Percentiles rank a stretch among this genome's conserved stretches.
Conservation (phyloP, 35 echinoderm and acorn worm genomes). For the Eucidaris tribuloides region DNA sequence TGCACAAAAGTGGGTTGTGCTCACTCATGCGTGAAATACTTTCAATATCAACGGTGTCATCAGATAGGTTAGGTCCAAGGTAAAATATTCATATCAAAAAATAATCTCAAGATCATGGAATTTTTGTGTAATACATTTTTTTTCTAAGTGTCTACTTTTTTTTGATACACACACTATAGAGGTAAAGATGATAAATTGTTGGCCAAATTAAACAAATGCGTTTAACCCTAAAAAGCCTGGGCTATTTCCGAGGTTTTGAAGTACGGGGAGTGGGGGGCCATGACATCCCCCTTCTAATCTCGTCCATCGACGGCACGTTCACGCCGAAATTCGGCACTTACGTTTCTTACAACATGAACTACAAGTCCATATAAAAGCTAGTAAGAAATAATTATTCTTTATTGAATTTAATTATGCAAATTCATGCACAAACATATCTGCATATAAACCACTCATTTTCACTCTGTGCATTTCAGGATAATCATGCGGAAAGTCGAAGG, state of each 20-base stretch:
- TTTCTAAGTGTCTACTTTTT: too few species aligned
- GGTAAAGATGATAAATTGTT: background rate
- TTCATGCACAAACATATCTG: background rate
- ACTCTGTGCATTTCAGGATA: slow-evolving; percentile 12
- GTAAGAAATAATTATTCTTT: background rate
- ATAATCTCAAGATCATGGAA: too few species aligned
- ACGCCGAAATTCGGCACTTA: slow-evolving; percentile 5
- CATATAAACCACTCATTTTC: background rate
- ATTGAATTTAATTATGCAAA: slow-evolving; percentile 9
- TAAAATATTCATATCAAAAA: too few species aligned
- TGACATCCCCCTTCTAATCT: background rate
- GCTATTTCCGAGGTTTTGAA: background rate
- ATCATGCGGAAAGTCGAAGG: background rate
- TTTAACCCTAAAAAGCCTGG: background rate
- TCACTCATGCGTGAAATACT: too few species aligned
- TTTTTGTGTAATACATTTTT: too few species aligned
- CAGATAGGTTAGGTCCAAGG: too few species aligned
- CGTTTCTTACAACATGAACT: slow-evolving; percentile 2
- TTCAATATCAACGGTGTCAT: too few species aligned
- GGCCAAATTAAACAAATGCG: background rate
- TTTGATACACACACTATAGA: too few species aligned
- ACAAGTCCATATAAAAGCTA: background rate
- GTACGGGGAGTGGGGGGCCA: too few species aligned
- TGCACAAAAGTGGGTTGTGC: too few species aligned
- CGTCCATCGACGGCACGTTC: background rate